phyloP scores from a whole-genome alignment of 1,140 invertebrate genomes.

The Helicoverpa zea region DNA sequence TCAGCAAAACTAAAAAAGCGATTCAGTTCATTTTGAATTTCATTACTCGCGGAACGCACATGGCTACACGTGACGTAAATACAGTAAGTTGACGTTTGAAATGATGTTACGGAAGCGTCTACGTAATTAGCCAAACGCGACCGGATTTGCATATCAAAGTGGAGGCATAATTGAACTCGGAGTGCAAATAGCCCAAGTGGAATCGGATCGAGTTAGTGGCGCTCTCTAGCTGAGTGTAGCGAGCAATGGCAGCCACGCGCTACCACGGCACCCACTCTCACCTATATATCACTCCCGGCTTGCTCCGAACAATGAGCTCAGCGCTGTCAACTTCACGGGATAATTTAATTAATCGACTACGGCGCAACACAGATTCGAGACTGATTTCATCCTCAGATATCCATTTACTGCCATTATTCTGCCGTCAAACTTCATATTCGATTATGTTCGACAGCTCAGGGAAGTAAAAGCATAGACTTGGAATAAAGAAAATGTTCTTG shows the following conservation, averaged over 20 bases:
- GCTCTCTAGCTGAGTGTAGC: constrained; percentile 72
- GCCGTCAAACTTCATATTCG: constrained; percentile 76
- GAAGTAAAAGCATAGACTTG: background rate
- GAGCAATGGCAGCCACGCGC: constrained; percentile 57
- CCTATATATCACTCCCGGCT: constrained; percentile 40
- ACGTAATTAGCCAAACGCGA: constrained; percentile 83
- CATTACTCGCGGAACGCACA: background rate
- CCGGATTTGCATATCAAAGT: constrained; percentile 85
- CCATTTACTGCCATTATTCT: constrained; percentile 81
- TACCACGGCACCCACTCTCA: constrained; percentile 32
- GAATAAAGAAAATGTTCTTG: too few species aligned
- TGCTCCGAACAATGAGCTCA: constrained; percentile 56
- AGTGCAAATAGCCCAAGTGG: constrained; percentile 83
- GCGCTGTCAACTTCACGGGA: constrained; percentile 65
- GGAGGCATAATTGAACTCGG: constrained; percentile 81
- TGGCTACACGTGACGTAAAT: constrained; percentile 9
- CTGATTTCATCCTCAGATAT: constrained; percentile 83
- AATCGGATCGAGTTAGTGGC: constrained; percentile 82
- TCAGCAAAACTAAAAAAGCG: background rate
- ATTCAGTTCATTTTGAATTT: background rate
- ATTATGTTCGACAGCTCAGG: constrained; percentile 63
- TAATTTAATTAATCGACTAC: constrained; percentile 84
- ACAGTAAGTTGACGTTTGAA: constrained; percentile 70
- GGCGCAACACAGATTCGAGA: constrained; percentile 70
- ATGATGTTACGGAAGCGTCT: constrained; percentile 75